These are phyloP conservation scores for Aphrocallistes beatrix DNA, from an alignment of 37 sponge, comb jelly and placozoan species.

Conservation along the genomic window DNA sequence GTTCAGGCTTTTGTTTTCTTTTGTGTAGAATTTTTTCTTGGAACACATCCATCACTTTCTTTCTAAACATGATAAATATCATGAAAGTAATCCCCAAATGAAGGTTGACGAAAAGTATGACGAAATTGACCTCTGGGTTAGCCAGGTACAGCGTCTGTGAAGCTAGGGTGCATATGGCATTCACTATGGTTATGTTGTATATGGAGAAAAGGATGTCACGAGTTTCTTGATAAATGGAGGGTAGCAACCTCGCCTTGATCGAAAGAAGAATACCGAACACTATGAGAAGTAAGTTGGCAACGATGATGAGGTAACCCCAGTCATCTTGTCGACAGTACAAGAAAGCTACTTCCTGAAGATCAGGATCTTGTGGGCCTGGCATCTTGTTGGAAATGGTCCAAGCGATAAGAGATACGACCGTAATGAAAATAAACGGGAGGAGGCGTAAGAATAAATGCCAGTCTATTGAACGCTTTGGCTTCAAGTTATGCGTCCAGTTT, in stretches of 20 bases:
- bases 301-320: background rate
- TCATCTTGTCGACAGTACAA: background rate
- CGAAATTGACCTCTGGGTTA: background rate
- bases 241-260: background rate
- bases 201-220: background rate
- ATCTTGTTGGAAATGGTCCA: background rate
- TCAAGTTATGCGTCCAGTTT: background rate
- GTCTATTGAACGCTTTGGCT: background rate
- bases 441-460: background rate
- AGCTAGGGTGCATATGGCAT: background rate
- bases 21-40: background rate
- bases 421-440: slow-evolving; percentile 5
- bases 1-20: background rate
- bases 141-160: background rate
- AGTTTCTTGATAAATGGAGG: background rate
- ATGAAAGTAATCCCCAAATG: background rate
- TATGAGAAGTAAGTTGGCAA: background rate
- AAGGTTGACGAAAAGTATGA: background rate
- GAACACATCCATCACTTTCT: background rate
- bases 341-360: background rate
- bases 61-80: background rate
- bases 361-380: background rate
- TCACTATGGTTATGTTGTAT: slow-evolving; percentile 2
- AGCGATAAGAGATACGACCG: background rate
- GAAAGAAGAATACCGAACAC: slow-evolving; percentile 1